A percentile compares a stretch with the other conserved stretches of the same genome.
These are phyloP conservation scores for Mus caroli DNA, from an alignment of 2,797 vertebrate genomes.

Conservation along the genomic window DNA sequence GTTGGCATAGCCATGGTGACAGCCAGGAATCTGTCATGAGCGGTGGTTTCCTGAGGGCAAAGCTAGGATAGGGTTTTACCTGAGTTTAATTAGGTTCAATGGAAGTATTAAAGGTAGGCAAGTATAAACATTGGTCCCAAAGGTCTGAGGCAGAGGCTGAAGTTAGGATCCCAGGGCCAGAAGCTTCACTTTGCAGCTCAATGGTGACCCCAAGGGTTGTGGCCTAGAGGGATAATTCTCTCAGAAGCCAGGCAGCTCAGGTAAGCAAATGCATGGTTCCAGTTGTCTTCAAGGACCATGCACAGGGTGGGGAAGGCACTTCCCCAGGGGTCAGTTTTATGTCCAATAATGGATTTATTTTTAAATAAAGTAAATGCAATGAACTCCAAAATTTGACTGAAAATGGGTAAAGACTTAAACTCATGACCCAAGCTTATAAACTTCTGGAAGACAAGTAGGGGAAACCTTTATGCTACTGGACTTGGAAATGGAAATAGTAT, in stretches of 20 bases:
- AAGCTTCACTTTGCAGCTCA: neutral
- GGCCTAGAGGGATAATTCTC: neutral
- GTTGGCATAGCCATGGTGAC: neutral
- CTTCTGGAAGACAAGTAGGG: neutral
- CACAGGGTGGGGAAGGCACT: neutral
- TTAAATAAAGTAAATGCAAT: neutral
- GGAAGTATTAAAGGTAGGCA: slow-evolving; percentile 15
- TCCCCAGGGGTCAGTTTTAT: neutral
- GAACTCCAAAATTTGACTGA: neutral
- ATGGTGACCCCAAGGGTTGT: neutral
- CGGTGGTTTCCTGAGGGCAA: neutral
- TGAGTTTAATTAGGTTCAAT: neutral
- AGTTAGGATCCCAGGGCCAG: neutral
- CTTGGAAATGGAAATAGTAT: neutral
- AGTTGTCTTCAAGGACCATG: neutral
- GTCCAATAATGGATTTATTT: neutral
- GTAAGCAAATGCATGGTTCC: neutral
- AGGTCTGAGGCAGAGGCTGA: neutral
- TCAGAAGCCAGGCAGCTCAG: neutral
- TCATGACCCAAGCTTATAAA: neutral
- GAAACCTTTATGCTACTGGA: neutral
- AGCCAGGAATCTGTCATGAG: neutral
- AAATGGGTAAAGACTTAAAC: neutral
- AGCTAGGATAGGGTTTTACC: neutral
- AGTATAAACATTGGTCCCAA: neutral